Conservation (phyloP, 92 coral and sea anemone genomes). For the Actinernus sp. region DNA sequence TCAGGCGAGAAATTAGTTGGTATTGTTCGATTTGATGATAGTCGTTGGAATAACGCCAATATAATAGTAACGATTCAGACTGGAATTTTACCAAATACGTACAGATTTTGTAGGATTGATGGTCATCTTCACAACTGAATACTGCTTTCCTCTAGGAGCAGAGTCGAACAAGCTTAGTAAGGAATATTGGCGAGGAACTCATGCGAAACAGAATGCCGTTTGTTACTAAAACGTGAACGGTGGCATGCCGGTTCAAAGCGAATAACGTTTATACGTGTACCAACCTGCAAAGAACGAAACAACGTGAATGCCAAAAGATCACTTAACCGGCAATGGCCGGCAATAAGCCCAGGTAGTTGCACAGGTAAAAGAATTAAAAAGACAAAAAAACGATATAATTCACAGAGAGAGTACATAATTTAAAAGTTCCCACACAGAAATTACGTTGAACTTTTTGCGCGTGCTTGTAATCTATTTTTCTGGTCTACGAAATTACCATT, state of each 20-base stretch:
- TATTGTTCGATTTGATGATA: slow-evolving; percentile 40
- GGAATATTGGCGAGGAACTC: slow-evolving; percentile 9
- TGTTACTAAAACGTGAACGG: slow-evolving; percentile 21
- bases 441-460: slow-evolving; percentile 41
- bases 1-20: slow-evolving; percentile 25
- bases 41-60: slow-evolving; percentile 51
- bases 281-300: slow-evolving; percentile 30
- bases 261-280: slow-evolving; percentile 46
- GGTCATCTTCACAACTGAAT: neutral
- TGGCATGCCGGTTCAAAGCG: slow-evolving; percentile 52
- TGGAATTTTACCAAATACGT: slow-evolving; percentile 13
- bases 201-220: slow-evolving; percentile 32
- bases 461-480: slow-evolving; percentile 36
- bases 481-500: slow-evolving; percentile 16
- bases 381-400: neutral
- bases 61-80: slow-evolving; percentile 18
- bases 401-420: neutral
- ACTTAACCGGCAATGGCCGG: slow-evolving; percentile 23
- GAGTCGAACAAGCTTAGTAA: slow-evolving; percentile 2
- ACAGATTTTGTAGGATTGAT: neutral
- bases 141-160: neutral
- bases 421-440: slow-evolving; percentile 20
- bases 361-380: slow-evolving; percentile 5
- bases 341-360: neutral
- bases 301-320: slow-evolving; percentile 9